phyloP scores from a whole-genome alignment of 2,888 invertebrate species.

The Tiliacea citrago region DNA sequence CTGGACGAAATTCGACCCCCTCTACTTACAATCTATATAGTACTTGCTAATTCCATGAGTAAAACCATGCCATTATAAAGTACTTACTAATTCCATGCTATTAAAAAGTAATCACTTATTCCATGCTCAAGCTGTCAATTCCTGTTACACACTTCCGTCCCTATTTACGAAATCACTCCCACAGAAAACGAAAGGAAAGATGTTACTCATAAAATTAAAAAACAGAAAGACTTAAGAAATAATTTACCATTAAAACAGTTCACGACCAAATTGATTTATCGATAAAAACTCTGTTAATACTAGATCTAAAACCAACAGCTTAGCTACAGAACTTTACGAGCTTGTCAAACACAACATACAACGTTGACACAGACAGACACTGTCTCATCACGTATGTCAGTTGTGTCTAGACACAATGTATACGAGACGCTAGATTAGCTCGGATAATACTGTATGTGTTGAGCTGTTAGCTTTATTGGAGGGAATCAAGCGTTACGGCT shows the following conservation, averaged over 20 bases:
- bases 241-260: not conserved
- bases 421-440: constrained; percentile 56
- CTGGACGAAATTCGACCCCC: too few species aligned
- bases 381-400: constrained; percentile 32
- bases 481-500: constrained; percentile 1
- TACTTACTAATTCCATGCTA: too few species aligned
- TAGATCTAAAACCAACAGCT: constrained; percentile 17
- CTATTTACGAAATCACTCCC: too few species aligned
- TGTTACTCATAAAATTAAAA: not conserved
- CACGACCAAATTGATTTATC: not conserved
- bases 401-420: constrained; percentile 63
- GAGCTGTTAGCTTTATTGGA: constrained; percentile 42
- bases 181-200: too few species aligned
- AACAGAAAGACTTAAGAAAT: not conserved
- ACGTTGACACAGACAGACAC: constrained; percentile 71
- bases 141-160: too few species aligned
- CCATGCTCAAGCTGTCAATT: too few species aligned
- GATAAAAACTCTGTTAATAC: not conserved
- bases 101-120: too few species aligned
- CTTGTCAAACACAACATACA: constrained; percentile 71
- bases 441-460: constrained; percentile 31
- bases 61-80: too few species aligned
- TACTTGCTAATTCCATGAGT: too few species aligned
- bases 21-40: too few species aligned
- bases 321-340: constrained; percentile 66